Conservation (phyloP, 1,140 invertebrate genomes). For the Leptinotarsa undecemlineata region DNA sequence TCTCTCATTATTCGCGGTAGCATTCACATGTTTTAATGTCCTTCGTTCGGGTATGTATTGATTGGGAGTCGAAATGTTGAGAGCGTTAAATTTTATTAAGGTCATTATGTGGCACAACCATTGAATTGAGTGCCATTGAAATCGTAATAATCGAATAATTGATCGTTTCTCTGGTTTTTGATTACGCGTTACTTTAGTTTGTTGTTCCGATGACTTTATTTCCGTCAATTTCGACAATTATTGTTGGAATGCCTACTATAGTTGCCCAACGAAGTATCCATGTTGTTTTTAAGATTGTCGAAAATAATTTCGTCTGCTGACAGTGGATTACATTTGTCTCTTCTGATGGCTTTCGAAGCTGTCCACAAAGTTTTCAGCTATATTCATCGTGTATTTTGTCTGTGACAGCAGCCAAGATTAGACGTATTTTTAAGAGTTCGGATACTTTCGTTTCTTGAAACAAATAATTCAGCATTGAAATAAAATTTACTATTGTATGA, state of each 20-base stretch:
- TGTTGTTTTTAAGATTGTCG: too few relatives aligned
- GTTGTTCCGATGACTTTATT: slow-evolving; percentile 26
- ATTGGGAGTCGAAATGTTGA: slow-evolving; percentile 36
- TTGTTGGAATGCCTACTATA: background rate
- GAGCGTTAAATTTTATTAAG: slow-evolving; percentile 48
- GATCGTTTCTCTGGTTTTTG: slow-evolving; percentile 43
- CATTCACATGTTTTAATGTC: slow-evolving; percentile 40
- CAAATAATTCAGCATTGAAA: too few relatives aligned
- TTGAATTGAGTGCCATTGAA: slow-evolving; percentile 44
- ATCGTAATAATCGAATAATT: slow-evolving; percentile 48
- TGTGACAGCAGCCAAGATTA: too few relatives aligned
- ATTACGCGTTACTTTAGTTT: slow-evolving; percentile 35
- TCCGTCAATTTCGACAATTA: background rate
- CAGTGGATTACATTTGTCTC: too few relatives aligned
- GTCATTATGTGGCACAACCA: slow-evolving; percentile 46
- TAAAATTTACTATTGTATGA: too few relatives aligned
- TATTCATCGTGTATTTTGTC: too few relatives aligned
- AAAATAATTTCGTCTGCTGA: too few relatives aligned
- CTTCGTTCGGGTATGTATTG: slow-evolving; percentile 36
- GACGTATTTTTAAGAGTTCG: too few relatives aligned
- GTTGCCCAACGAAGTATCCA: background rate
- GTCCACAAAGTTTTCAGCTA: too few relatives aligned
- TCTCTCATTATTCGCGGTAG: slow-evolving; percentile 13
- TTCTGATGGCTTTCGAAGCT: too few relatives aligned
- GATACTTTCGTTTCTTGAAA: too few relatives aligned